These are phyloP conservation scores for Bimastos eiseni DNA, from an alignment of 2,888 invertebrate species.

Conservation along the genomic window DNA sequence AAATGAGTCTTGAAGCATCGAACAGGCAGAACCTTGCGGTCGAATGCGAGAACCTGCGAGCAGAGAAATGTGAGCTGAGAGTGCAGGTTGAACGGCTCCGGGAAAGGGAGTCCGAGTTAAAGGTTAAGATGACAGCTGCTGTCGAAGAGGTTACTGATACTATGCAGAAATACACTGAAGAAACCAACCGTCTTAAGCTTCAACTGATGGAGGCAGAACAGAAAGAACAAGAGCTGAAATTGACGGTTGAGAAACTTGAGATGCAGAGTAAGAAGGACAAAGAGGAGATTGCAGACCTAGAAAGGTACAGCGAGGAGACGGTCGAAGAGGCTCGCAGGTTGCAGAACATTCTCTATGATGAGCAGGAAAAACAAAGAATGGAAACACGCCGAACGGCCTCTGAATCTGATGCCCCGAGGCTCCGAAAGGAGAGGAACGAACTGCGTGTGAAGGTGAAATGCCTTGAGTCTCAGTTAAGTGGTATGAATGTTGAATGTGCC, in stretches of 20 bases:
- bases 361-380: not conserved
- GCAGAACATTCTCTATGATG: not conserved
- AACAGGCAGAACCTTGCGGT: not conserved
- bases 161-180: not conserved
- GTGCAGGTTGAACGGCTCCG: not conserved
- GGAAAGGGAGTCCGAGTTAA: not conserved
- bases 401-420: not conserved
- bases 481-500: not conserved
- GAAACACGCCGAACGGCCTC: not conserved
- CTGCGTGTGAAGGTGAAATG: not conserved
- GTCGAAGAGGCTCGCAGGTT: not conserved
- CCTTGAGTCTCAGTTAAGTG: not conserved
- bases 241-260: not conserved
- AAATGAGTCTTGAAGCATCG: not conserved
- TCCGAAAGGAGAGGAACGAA: not conserved
- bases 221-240: not conserved
- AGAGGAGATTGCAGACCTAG: not conserved
- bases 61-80: not conserved
- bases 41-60: not conserved
- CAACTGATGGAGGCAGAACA: not conserved
- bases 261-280: not conserved
- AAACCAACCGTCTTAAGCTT: not conserved
- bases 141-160: not conserved
- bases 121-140: not conserved
- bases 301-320: not conserved